Base-by-base conservation (phyloP, 1,140 invertebrate genomes). In the Drosophila orena region DNA sequence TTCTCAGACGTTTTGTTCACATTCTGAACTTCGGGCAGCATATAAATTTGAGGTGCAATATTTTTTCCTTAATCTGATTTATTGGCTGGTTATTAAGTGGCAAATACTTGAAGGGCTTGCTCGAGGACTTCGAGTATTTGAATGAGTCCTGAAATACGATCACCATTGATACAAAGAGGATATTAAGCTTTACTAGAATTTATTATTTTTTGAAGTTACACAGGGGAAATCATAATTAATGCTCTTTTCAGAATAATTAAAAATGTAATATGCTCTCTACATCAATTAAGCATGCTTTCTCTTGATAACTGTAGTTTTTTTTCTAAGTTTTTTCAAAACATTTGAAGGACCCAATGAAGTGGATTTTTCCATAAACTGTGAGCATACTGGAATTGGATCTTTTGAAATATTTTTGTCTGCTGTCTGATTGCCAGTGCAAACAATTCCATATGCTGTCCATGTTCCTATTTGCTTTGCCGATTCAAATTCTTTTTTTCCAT, bases 371-470 rank as follows among this genome's bases (percentile, higher is more conserved):
- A 24, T 24, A 24, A 24, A 24, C 22, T 24, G 7, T 50, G 54
- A 10, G 66, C 54, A 60, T 60, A 20, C 30, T 15, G 11, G 22
- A 44, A 72, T 52, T 72, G 66, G 66, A 30, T 35, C 27, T 27
- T 15, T n/a, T 47, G 1, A 12, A 14, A 35, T 22, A 56, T 40
- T 20, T 49, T 27, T 57, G 34, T 11, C 11, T 40, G 49, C 49
- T 44, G 52, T 57, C 68, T 70, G 68, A 71, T 71, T 71, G 65
- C 35, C 52, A 70, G 56, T 65, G 64, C 42, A 70, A 70, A 71
- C 64, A 71, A 70, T 70, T 70, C 68, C 65, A 71, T 70, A 71
- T 71, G 68, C 68, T 57, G 68, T 71, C 50, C 68, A 57, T 70
- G 68, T 72, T 72, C 46, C 46, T 72, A 71, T 72, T 72, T 73